Base-by-base conservation (phyloP, 2,888 invertebrate genomes). In the Monoplex corrugatus region DNA sequence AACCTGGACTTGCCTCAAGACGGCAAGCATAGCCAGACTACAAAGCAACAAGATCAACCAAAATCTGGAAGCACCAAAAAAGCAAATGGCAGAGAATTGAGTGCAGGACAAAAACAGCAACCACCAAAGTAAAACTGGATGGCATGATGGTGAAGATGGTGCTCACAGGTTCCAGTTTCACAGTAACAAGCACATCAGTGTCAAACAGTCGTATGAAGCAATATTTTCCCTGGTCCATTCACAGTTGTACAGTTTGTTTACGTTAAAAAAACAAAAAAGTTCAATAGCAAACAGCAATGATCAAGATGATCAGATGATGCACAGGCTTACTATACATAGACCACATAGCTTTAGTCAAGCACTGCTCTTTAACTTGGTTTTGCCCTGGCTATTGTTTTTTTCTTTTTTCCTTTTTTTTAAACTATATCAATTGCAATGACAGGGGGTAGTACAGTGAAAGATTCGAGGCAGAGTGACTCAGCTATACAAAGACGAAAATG, bases 51-150 rank as follows among this genome's bases (percentile, higher is more conserved):
- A n/a, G n/a, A n/a, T n/a, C n/a, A n/a, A n/a, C n/a, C n/a, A n/a
- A n/a, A n/a, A 23, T 68, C 68, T 68, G 86, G 86, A 86, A 86
- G 86, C 86, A 86, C 86, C 86, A 86, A 86, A 35, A 40, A 68
- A 57, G 57, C 86, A n/a, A n/a, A n/a, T 68, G 86, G 57, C 86
- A 57, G 86, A 86, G 43, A 50, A 35, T 40, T n/a, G n/a, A 43
- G 68, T 68, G 68, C 86, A 68, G 28, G 68, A 68, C 23, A 68
- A 43, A n/a, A n/a, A n/a, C n/a, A n/a, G n/a, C n/a, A n/a, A n/a
- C n/a, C 40, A 43, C 23, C 78, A 40, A 10, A 75, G n/a, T n/a
- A n/a, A n/a, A n/a, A 38, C 19, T 13, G 78, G 28, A 44, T 35
- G 32, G 38, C 8, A 13, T 68, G 68, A n/a, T n/a, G n/a, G n/a